These are phyloP conservation scores for Alouatta palliata DNA, from an alignment of 2,113 vertebrate genomes.

Conservation along the genomic window DNA sequence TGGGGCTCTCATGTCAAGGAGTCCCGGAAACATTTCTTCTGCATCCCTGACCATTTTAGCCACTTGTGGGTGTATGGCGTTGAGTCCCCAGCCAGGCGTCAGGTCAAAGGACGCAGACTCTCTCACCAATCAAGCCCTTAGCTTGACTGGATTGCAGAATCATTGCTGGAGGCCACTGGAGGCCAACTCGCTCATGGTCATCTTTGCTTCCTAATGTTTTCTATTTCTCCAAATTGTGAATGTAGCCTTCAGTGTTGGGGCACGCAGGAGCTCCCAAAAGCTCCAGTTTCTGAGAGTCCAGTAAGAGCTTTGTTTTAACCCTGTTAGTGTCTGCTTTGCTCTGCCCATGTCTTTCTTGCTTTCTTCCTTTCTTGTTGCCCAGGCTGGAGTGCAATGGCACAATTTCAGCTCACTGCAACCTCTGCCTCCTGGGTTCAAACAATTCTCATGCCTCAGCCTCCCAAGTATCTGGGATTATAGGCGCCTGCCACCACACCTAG, in stretches of 20 bases:
- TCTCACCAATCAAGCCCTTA: not conserved
- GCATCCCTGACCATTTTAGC: not conserved
- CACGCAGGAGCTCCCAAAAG: not conserved
- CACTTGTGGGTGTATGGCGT: not conserved
- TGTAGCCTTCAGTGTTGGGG: not conserved
- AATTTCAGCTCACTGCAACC: no score
- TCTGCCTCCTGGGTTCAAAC: no score
- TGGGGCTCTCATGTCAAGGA: fast-evolving
- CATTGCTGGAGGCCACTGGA: not conserved
- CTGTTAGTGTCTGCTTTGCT: not conserved
- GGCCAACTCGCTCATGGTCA: not conserved
- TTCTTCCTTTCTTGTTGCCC: no score
- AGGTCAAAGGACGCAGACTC: not conserved
- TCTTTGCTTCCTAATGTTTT: not conserved
- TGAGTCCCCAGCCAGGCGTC: not conserved
- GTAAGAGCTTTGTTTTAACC: not conserved
- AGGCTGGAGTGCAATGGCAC: no score
- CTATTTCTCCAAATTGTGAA: not conserved
- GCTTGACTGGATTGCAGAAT: not conserved
- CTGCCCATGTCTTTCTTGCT: no score
- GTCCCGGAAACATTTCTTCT: not conserved
- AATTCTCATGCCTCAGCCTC: no score
- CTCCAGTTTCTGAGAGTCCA: not conserved
- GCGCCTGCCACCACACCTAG: no score
- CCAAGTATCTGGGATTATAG: no score